These are phyloP conservation scores for Cuculus canorus DNA, from an alignment of 2,797 vertebrate species.

Conservation along the genomic window DNA sequence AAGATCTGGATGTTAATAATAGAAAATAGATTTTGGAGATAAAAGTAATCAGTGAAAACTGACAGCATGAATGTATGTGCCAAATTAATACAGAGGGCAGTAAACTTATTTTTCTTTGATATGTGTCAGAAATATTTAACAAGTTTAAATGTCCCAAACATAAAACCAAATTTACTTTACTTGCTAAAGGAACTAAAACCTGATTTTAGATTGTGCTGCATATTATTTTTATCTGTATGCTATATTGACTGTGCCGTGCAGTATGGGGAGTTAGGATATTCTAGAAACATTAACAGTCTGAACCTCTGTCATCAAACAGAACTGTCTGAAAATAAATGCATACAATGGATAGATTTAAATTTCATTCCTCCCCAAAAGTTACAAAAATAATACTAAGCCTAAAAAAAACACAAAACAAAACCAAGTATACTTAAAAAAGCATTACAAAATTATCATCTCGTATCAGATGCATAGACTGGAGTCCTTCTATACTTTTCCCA, in stretches of 20 bases:
- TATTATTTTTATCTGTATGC: background rate
- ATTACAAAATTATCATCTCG: background rate
- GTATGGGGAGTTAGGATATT: background rate
- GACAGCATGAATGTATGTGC: accelerated
- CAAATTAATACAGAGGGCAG: background rate
- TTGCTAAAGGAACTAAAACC: background rate
- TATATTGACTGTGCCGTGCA: background rate
- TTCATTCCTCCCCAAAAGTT: background rate
- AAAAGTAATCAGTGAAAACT: background rate
- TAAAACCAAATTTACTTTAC: background rate
- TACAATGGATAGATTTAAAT: background rate
- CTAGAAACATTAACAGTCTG: background rate
- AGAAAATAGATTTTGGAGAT: background rate
- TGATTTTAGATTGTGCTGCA: background rate
- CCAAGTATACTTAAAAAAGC: background rate
- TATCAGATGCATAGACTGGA: background rate
- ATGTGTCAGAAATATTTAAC: background rate
- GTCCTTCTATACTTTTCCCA: background rate
- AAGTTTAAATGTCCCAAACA: background rate
- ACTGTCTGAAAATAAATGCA: background rate
- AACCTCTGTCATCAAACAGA: background rate
- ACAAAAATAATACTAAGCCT: background rate
- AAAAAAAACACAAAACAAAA: background rate
- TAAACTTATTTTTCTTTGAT: background rate
- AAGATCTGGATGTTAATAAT: background rate